Base-by-base conservation (phyloP, 2,113 vertebrate species). In the Thalassoma bifasciatum region DNA sequence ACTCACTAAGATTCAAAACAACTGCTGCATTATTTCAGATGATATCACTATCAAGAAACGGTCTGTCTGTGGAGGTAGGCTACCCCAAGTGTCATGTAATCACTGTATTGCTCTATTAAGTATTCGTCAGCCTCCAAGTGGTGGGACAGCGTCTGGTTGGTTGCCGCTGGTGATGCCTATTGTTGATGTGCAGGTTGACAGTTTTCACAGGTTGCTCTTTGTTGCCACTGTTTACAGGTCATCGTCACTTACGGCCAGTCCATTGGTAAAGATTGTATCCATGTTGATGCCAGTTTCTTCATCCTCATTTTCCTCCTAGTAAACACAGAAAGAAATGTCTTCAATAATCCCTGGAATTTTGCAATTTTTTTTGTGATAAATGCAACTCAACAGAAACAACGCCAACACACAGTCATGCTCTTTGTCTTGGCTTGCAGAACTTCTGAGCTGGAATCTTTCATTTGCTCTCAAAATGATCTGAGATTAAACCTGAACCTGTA, bases 191-290 rank as follows among this genome's bases (percentile, higher is more conserved):
- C 30, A 53, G 21, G 34, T 51, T 26, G 21, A 30, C 30, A 30
- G 30, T 57, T 62, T 68, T 56, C 14, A 50, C 6, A 54, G 34
- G 40, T 34, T 37, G 5, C 17, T 38, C 26, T 38, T 50, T 38
- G 40, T 64, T 52, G 24, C 52, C 11, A 26, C 24, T 37, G 68
- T 56, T 30, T 82, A 89, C 60, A 90, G 26, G 83, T 95, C 94
- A 8, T 93, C 92, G 13, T 47, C 66, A 10, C 75, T 91, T 42
- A 94, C 30, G 1, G 47, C n/a, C 12, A 93, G 84, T 60, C 66
- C 88, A 17, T 62, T 79, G 42, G 69, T 34, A 5, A 52, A 49
- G 0, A 19, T 42, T 73, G 92, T 94, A 62, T 88, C 80, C 34
- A 85, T 0, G 51, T 68, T 12, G 86, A 2, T 9, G 21, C 30